phyloP scores from a whole-genome alignment of 1,140 invertebrate genomes.

The Armadillidium nasatum region DNA sequence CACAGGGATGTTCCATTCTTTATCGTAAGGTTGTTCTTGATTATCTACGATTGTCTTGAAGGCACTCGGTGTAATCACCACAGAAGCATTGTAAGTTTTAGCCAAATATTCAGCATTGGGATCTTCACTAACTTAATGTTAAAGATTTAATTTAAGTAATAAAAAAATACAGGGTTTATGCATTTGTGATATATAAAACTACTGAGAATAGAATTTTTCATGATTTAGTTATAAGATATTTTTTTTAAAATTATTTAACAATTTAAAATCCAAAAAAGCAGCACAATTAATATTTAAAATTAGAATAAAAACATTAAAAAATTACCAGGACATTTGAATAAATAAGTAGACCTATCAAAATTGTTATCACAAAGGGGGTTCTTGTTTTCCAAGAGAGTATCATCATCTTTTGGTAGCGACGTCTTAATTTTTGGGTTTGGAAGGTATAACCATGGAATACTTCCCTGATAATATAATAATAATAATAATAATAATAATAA shows the following conservation, averaged over 20 bases:
- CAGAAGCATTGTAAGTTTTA: neutral
- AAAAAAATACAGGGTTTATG: too few species aligned
- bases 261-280: too few species aligned
- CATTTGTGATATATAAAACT: too few species aligned
- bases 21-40: slow-evolving; percentile 38
- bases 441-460: neutral
- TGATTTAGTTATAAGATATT: too few species aligned
- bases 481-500: too few species aligned
- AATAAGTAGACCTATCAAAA: neutral
- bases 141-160: too few species aligned
- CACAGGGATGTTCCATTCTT: slow-evolving; percentile 41
- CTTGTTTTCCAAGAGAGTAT: neutral
- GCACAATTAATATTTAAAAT: too few species aligned
- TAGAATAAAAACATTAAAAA: neutral
- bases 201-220: too few species aligned
- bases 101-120: slow-evolving; percentile 24
- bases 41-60: slow-evolving; percentile 31
- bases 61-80: slow-evolving; percentile 20
- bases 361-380: neutral
- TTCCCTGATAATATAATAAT: neutral
- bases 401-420: neutral
- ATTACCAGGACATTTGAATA: neutral
- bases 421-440: neutral
- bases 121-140: slow-evolving; percentile 22
- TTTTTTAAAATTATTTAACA: too few species aligned